Percentiles rank a stretch among this genome's conserved stretches.
These are phyloP conservation scores for Germaria angustata DNA, from an alignment of 2,888 invertebrate species.

Conservation along the genomic window DNA sequence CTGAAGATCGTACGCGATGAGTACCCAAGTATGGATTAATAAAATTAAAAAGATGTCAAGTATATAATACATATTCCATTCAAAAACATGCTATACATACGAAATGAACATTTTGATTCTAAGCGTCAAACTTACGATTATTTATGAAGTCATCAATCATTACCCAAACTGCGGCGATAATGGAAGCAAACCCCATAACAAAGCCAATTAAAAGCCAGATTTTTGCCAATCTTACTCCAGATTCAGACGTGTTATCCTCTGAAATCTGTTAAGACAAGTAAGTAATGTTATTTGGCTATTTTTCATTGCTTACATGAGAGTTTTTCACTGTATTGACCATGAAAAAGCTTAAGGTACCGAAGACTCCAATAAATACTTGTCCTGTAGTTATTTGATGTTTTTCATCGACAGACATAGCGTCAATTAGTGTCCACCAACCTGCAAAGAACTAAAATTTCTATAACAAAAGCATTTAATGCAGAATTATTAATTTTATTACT, in stretches of 20 bases:
- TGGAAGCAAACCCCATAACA: conserved; percentile 96
- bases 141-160: conserved; percentile 92
- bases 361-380: conserved; percentile 94
- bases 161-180: conserved; percentile 98
- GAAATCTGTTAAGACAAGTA: conserved; percentile 68
- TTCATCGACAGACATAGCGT: conserved; percentile 91
- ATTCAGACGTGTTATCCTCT: conserved; percentile 76
- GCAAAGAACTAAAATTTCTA: conserved; percentile 88
- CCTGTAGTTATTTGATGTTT: conserved; percentile 85
- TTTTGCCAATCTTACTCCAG: conserved; percentile 92
- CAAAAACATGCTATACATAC: too few species aligned
- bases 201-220: conserved; percentile 98
- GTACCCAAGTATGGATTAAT: too few species aligned
- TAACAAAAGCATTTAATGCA: not conserved
- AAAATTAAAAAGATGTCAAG: too few species aligned
- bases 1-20: too few species aligned
- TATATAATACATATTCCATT: too few species aligned
- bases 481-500: conserved; percentile 70
- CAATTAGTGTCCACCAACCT: conserved; percentile 99
- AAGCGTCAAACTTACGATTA: conserved; percentile 83
- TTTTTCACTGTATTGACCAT: conserved; percentile 99
- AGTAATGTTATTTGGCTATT: not conserved
- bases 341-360: conserved; percentile 95
- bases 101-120: too few species aligned
- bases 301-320: conserved; percentile 84